Evolutionary conservation across 2,888 invertebrate genomes (phyloP).

Genomic region (Mamestra brassicae): DNA sequence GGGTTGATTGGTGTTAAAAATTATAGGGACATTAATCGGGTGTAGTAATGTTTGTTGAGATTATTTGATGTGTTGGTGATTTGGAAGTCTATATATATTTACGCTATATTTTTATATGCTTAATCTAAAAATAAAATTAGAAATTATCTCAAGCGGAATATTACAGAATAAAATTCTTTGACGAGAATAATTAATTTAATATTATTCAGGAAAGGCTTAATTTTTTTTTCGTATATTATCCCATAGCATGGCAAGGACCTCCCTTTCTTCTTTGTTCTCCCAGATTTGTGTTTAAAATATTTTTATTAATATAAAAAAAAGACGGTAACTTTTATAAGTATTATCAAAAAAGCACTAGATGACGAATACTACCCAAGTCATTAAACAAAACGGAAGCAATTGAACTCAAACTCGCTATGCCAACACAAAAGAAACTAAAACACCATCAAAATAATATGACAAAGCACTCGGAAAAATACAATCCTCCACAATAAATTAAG

Average conservation of each 20-base stretch:
- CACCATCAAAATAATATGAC: constrained; percentile 66
- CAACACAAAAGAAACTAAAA: constrained; percentile 57
- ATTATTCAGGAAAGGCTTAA: too few species aligned
- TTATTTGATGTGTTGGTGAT: background rate
- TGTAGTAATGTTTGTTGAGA: background rate
- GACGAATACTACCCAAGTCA: background rate
- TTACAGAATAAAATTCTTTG: too few species aligned
- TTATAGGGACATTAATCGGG: background rate
- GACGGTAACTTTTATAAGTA: background rate
- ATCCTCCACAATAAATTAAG: constrained; percentile 81
- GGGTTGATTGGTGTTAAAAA: constrained; percentile 35
- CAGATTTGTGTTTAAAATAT: too few species aligned
- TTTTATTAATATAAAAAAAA: too few species aligned
- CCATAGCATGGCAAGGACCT: too few species aligned
- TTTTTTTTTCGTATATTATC: too few species aligned
- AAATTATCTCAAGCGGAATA: too few species aligned
- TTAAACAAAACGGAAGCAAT: constrained; percentile 47
- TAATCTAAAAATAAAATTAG: too few species aligned
- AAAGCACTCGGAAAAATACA: constrained; percentile 72
- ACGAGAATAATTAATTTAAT: too few species aligned
- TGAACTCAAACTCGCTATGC: constrained; percentile 22
- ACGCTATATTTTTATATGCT: too few species aligned
- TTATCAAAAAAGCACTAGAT: background rate
- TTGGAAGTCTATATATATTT: too few species aligned
- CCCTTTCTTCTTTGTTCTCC: too few species aligned